A percentile compares a stretch with the other conserved stretches of the same genome.
Conservation (phyloP, 2,113 vertebrate species). For the Cyanoderma ruficeps region DNA sequence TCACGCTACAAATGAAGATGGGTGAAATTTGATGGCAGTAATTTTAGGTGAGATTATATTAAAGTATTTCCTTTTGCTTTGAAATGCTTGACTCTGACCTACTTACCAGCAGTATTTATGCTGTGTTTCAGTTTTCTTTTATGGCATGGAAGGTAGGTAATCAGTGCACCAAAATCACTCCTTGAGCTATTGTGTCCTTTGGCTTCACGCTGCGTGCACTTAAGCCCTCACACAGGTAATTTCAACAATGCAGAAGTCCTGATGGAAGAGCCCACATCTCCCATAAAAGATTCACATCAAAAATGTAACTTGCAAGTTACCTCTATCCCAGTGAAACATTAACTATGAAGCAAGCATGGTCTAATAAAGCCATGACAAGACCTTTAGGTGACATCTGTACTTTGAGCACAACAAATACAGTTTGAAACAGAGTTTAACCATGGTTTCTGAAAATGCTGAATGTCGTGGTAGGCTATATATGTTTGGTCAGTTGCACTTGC, state of each 20-base stretch:
- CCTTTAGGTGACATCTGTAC: neutral
- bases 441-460: neutral
- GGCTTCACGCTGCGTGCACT: neutral
- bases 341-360: neutral
- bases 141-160: neutral
- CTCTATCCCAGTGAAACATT: conserved; percentile 16
- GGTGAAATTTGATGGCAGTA: neutral
- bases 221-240: neutral
- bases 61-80: neutral
- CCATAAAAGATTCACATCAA: neutral
- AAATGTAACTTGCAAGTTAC: neutral
- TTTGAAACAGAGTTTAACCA: neutral
- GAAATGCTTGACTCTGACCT: neutral
- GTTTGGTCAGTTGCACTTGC: neutral
- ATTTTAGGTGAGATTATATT: neutral
- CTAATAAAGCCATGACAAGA: neutral
- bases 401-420: conserved; percentile 16
- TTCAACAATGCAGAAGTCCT: neutral
- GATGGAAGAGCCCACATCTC: neutral
- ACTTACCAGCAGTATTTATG: neutral
- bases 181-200: neutral
- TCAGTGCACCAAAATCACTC: neutral
- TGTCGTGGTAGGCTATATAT: neutral
- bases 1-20: neutral
- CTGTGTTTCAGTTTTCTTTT: conserved; percentile 3